Conservation (phyloP, 1,140 invertebrate species). For the Ips nitidus region DNA sequence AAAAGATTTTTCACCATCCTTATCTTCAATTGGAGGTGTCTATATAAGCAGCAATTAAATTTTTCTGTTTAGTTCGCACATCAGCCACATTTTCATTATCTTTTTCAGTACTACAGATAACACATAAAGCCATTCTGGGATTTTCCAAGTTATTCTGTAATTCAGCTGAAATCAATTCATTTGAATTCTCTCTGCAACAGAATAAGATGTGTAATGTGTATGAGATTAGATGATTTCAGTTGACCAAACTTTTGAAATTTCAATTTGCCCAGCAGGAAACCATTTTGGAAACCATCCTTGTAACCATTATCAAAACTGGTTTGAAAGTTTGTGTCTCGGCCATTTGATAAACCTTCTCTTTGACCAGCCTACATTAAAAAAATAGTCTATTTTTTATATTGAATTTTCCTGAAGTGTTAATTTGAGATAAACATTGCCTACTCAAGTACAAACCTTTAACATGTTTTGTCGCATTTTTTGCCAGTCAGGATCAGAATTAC, state of each 20-base stretch:
- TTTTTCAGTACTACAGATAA: constrained; percentile 24
- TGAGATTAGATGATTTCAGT: neutral
- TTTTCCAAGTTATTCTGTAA: constrained; percentile 1
- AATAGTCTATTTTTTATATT: neutral
- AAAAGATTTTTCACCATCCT: no score
- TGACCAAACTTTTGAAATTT: constrained; percentile 12
- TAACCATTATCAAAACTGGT: constrained; percentile 30
- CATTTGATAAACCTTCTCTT: constrained; percentile 29
- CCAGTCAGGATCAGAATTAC: constrained; percentile 7
- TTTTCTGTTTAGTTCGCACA: constrained; percentile 22
- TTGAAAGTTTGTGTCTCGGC: constrained; percentile 27
- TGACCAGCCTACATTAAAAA: constrained; percentile 19
- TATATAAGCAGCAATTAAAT: constrained; percentile 2
- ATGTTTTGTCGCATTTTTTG: constrained; percentile 9
- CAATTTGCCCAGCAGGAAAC: constrained; percentile 23
- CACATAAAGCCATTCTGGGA: constrained; percentile 17
- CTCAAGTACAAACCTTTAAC: constrained; percentile 1
- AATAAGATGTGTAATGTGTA: no score
- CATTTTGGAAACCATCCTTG: constrained; percentile 27
- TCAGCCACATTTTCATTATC: constrained; percentile 28
- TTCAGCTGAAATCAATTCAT: no score
- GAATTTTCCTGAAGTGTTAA: neutral
- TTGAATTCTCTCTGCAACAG: neutral
- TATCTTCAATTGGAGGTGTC: neutral
- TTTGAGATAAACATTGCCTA: neutral